These are phyloP conservation scores for Sinocyclocheilus rhinocerous DNA, from an alignment of 2,113 vertebrate genomes.

Conservation along the genomic window DNA sequence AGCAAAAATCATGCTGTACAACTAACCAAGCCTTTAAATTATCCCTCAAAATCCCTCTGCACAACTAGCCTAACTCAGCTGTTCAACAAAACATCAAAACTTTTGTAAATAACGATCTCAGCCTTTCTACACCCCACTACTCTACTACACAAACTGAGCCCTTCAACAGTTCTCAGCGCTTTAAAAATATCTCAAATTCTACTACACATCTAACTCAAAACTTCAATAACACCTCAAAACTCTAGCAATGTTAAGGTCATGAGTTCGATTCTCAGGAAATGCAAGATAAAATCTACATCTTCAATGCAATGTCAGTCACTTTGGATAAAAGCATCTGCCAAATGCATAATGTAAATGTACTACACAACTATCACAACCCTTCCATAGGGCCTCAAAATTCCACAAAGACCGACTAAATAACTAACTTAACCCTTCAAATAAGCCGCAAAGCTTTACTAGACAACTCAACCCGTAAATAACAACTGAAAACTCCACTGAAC, in stretches of 20 bases:
- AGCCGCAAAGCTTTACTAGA: too few relatives aligned
- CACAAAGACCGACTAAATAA: too few relatives aligned
- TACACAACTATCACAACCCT: background rate
- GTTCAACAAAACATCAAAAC: background rate
- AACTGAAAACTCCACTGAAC: background rate
- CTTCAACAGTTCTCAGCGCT: background rate
- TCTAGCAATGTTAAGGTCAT: background rate
- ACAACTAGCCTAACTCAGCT: background rate
- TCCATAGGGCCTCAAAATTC: too few relatives aligned
- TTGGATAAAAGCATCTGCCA: background rate
- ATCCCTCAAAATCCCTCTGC: background rate
- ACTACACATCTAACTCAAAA: background rate
- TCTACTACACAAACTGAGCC: background rate
- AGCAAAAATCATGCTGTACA: background rate
- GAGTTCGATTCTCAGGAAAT: too few relatives aligned
- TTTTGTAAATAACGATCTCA: background rate
- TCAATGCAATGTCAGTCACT: too few relatives aligned
- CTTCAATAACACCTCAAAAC: background rate
- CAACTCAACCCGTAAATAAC: too few relatives aligned
- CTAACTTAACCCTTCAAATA: too few relatives aligned
- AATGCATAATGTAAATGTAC: background rate
- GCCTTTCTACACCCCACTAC: background rate
- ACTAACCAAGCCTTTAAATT: conserved; percentile 3
- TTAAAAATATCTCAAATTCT: background rate
- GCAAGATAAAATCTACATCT: too few relatives aligned